Evolutionary conservation across 1,140 invertebrate species (phyloP).

Genomic region (Zophobas morio): DNA sequence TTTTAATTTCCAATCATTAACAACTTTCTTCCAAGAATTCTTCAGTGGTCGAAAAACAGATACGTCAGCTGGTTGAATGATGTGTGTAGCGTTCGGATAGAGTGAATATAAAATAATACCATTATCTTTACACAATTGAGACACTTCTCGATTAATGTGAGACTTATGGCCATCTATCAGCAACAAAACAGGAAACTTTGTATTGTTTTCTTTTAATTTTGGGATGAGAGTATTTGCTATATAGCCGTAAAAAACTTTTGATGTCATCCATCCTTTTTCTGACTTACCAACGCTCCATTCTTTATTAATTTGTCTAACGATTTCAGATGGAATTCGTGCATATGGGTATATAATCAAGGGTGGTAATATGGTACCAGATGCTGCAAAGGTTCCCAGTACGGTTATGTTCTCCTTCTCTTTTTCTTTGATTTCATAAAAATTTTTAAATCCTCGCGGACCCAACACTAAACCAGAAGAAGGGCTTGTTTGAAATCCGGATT

Average conservation of each 20-base stretch:
- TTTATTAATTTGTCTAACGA: neutral
- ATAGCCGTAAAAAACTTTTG: neutral
- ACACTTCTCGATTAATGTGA: slow-evolving; percentile 64
- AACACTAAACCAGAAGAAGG: slow-evolving; percentile 60
- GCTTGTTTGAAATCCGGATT: slow-evolving; percentile 59
- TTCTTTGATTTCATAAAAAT: slow-evolving; percentile 58
- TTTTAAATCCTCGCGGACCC: slow-evolving; percentile 57
- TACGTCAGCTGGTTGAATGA: slow-evolving; percentile 68
- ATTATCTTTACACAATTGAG: slow-evolving; percentile 64
- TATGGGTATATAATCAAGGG: neutral
- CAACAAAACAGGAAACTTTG: slow-evolving; percentile 61
- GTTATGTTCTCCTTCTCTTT: slow-evolving; percentile 63
- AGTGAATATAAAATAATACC: slow-evolving; percentile 66
- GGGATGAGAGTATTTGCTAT: neutral
- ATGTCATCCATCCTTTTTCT: slow-evolving; percentile 24
- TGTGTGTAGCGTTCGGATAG: slow-evolving; percentile 67
- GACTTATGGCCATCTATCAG: slow-evolving; percentile 68
- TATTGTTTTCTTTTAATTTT: slow-evolving; percentile 60
- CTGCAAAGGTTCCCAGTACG: slow-evolving; percentile 54
- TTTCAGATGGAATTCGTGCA: neutral
- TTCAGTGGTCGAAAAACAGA: slow-evolving; percentile 60
- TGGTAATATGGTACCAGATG: slow-evolving; percentile 9
- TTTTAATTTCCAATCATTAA: neutral
- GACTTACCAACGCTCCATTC: slow-evolving; percentile 58
- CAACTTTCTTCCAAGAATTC: slow-evolving; percentile 54